These are phyloP conservation scores for Electrona antarctica DNA, from an alignment of 2,113 vertebrate species.

Conservation along the genomic window DNA sequence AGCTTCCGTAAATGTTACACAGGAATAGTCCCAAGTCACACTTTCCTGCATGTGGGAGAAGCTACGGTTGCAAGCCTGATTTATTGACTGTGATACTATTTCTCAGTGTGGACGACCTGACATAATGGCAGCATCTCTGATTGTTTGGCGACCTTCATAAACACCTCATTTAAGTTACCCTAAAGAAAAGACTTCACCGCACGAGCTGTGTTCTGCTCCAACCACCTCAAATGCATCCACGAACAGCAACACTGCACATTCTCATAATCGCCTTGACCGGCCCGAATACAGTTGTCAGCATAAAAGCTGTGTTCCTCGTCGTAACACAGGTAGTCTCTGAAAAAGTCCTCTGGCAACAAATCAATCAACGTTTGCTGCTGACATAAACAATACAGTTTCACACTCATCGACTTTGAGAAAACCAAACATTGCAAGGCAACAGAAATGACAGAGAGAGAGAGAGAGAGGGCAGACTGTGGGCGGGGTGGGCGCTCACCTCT, in stretches of 20 bases:
- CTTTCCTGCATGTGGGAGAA: constrained; percentile 15
- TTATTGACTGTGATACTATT: neutral
- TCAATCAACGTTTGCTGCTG: constrained; percentile 28
- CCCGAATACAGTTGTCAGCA: neutral
- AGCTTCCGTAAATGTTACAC: constrained; percentile 56
- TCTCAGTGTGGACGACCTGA: neutral
- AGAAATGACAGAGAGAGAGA: neutral
- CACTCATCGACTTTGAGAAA: constrained; percentile 1
- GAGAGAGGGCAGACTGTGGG: neutral
- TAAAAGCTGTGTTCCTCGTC: neutral
- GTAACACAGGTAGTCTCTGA: constrained; percentile 15
- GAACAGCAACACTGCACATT: neutral
- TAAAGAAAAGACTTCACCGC: neutral
- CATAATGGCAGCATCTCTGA: neutral
- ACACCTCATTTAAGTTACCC: neutral
- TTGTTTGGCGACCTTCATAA: neutral
- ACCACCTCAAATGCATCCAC: neutral
- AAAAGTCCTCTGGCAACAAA: constrained; percentile 26
- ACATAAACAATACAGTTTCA: constrained; percentile 19
- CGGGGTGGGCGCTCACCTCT: constrained; percentile 78
- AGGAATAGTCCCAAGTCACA: constrained; percentile 48
- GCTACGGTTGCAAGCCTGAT: constrained; percentile 23
- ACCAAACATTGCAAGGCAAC: too few species aligned
- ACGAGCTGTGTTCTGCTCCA: neutral
- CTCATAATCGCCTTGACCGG: constrained; percentile 1